Base-by-base conservation (phyloP, 2,113 vertebrate genomes). In the Raja brachyura region DNA sequence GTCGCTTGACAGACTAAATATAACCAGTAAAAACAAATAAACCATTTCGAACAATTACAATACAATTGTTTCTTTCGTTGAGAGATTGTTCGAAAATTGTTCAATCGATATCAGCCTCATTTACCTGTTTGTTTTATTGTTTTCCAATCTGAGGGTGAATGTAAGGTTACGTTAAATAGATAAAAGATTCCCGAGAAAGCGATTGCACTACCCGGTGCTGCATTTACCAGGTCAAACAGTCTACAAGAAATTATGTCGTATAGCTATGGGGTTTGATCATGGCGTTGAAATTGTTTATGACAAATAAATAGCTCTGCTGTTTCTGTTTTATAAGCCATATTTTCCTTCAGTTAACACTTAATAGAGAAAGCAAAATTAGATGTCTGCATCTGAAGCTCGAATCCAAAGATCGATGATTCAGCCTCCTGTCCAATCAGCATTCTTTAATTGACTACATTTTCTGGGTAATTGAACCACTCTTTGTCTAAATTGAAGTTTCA, bases 371-470 rank as follows among this genome's bases (percentile, higher is more conserved):
- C 96, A 96, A 97, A 98, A 98, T 98, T 96, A 98, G 97, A 96
- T 98, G 97, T 98, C 97, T 94, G 96, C 95, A 94, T 96, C 94
- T 96, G 96, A 97, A 97, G 98, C 97, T 98, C 97, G 97, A 98
- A 97, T 97, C 96, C 96, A 96, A 97, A 97, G 97, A 99, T 99
- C 98, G 96, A 99, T 99, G 96, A 97, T 97, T 96, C 95, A 93
- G 96, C 95, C 96, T 96, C 95, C 95, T 96, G 96, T 96, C 97
- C 97, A 98, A 98, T 98, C 97, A 98, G 96, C 95, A 95, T 95
- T 94, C 96, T 97, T 98, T 98, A 98, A 98, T 98, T 98, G 97
- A 97, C 96, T 96, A 96, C 96, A 96, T 98, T 98, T 97, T 96
- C 97, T 96, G 96, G 96, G 96, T 97, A 97, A 98, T 97, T 97